Conservation (phyloP, 2,797 vertebrate species). For the Aulostomus chinensis region DNA sequence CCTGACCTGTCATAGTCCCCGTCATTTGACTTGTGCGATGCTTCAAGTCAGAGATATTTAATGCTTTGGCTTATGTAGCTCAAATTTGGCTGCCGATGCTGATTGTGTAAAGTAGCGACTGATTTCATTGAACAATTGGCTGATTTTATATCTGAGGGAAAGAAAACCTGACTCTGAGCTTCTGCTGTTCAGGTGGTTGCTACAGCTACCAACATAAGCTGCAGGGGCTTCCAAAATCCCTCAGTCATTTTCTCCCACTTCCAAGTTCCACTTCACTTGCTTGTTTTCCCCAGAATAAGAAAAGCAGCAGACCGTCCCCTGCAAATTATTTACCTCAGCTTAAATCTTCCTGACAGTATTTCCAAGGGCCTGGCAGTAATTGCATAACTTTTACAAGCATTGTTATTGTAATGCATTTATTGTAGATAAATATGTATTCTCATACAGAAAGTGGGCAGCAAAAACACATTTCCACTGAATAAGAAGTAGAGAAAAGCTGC, state of each 20-base stretch:
- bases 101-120: conserved; percentile 28
- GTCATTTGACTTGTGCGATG: conserved; percentile 16
- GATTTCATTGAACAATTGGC: conserved; percentile 28
- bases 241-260: conserved; percentile 32
- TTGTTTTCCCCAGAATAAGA: conserved; percentile 29
- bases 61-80: conserved; percentile 46
- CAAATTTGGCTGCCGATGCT: conserved; percentile 20
- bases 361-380: conserved; percentile 23
- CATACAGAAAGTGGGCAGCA: neutral
- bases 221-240: conserved; percentile 25
- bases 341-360: conserved; percentile 8
- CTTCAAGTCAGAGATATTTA: conserved; percentile 28
- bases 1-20: conserved; percentile 70
- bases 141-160: conserved; percentile 15
- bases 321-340: conserved; percentile 19
- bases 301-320: conserved; percentile 30
- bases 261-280: conserved; percentile 22
- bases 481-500: neutral
- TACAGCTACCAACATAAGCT: conserved; percentile 28
- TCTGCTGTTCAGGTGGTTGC: conserved; percentile 31
- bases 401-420: conserved; percentile 16
- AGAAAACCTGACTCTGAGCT: conserved; percentile 23
- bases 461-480: neutral
- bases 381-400: conserved; percentile 8
- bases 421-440: conserved; percentile 2